Evolutionary conservation across 2,113 vertebrate species (phyloP), one percentile per base, ranked within the genome.

Genomic region (Cinclus cinclus): DNA sequence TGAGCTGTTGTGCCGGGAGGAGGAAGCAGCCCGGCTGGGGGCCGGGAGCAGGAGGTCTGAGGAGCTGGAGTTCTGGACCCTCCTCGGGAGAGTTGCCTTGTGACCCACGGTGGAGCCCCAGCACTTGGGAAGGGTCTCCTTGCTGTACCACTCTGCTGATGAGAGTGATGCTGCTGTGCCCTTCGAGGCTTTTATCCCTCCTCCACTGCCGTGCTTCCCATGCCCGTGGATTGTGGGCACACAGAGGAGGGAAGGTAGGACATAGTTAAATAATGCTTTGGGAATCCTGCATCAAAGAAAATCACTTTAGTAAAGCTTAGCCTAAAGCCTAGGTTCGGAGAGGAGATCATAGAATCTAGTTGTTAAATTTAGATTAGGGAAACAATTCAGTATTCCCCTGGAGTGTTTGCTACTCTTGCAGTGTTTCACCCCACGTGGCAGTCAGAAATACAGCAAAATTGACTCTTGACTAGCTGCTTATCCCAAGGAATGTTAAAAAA

Each of bases 301-400:
- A 91, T 73, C 27, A 27, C 69, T 89, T 76, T 3, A 30, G 31
- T 92, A 55, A 93, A 93, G 74, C 69, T 75, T 90, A 83, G 79
- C 73, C 83, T 88, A 71, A 74, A 96, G 76, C 53, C 44, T 56
- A 11, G 28, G 56, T 75, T 83, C 91, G 9, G 17, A 68, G 41
- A 68, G 47, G n/a, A 80, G 27, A 39, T 68, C 10, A 28, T 24
- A 75, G 59, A 49, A 64, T 83, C 84, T 63, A 41, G 71, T 42
- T 88, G 83, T 90, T 94, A 86, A 89, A 80, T 74, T 93, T 88
- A 94, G 83, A 33, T 63, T 42, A 63, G 56, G 69, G 62, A 83
- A 88, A 82, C 60, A 77, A 76, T 89, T 75, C 56, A n/a, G 50
- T 37, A 4, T 92, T 92, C 73, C 80, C 62, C 79, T 46, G 69